Base-by-base conservation (phyloP, 2,113 vertebrate species). In the Mixornis gularis region DNA sequence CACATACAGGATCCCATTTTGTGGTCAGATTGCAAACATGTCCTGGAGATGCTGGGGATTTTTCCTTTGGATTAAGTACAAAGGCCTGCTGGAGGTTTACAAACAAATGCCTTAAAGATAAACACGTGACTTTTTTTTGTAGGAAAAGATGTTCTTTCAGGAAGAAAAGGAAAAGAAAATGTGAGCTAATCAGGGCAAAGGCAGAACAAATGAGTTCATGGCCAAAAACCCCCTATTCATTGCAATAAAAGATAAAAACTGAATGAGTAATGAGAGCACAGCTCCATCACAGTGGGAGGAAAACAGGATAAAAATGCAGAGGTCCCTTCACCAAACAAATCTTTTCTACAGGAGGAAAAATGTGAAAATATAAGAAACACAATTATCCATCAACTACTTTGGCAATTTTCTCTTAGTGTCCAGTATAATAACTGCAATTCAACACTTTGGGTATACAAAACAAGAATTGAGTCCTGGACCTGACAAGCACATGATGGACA, bases 241-340 rank as follows among this genome's bases (percentile, higher is more conserved):
- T 95, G 92, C 89, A 84, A 92, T 82, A 77, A 85, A 93, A 92
- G 95, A 96, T 92, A 90, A 92, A 96, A 95, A 77, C 19, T 77
- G 65, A 91, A 48, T 79, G 62, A 92, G 24, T 81, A 85, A 93
- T 79, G 51, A 89, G 34, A 93, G 19, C 51, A 80, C 17, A 88
- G 56, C 36, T 77, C 74, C 66, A 51, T 63, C 92, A 89, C 81
- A 85, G 71, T n/a, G 0, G 78, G 91, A 86, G 25, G 8, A 89
- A 84, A 96, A 62, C 36, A 72, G 78, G 34, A 70, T 92, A 40
- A 71, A 92, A 90, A 89, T 12, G 20, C 32, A 78, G 60, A 70
- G 25, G 30, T 59, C 43, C 66, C 81, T 90, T 76, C 84, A 92
- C 86, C 73, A 85, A 89, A 81, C 29, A 79, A 52, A 66, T 74